Percentiles rank a stretch among this genome's conserved stretches.
Evolutionary conservation across 2,113 vertebrate species (phyloP).

Genomic region (Megaleporinus macrocephalus): DNA sequence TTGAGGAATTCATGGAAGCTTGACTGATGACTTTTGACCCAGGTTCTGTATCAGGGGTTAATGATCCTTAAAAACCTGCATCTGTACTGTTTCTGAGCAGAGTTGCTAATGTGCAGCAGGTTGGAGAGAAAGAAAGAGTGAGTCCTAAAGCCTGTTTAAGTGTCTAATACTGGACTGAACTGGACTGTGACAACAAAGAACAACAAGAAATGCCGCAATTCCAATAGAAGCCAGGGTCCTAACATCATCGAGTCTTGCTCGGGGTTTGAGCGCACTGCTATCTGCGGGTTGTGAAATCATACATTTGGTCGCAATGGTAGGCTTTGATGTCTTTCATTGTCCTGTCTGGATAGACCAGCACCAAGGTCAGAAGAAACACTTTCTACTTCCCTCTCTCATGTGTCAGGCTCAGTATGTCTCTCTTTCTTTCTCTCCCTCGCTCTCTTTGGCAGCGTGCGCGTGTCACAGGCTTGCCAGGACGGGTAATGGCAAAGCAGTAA

Average conservation of each 20-base stretch:
- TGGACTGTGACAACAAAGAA: neutral
- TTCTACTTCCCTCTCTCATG: neutral
- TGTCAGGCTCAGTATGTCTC: slow-evolving; percentile 3
- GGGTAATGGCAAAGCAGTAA: slow-evolving; percentile 53
- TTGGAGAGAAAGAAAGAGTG: neutral
- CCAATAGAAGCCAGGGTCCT: neutral
- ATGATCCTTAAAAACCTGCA: neutral
- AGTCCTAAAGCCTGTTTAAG: neutral
- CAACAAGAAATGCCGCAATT: neutral
- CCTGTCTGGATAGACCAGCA: slow-evolving; percentile 3
- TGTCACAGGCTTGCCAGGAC: slow-evolving; percentile 36
- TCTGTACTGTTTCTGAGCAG: neutral
- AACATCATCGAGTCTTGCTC: neutral
- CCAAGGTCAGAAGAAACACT: neutral
- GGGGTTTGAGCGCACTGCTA: neutral
- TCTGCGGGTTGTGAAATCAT: neutral
- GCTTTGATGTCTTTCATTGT: slow-evolving; percentile 13
- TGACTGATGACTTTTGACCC: no score
- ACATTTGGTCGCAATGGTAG: neutral
- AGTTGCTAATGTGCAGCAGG: neutral
- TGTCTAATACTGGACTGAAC: neutral
- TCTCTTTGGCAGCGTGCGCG: slow-evolving; percentile 49
- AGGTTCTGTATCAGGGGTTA: no score
- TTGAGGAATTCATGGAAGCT: no score
- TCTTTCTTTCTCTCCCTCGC: slow-evolving; percentile 7